Evolutionary conservation across 2,797 vertebrate genomes (phyloP), one percentile per base, ranked within the genome.

Genomic region (Phaenicophaeus curvirostris): DNA sequence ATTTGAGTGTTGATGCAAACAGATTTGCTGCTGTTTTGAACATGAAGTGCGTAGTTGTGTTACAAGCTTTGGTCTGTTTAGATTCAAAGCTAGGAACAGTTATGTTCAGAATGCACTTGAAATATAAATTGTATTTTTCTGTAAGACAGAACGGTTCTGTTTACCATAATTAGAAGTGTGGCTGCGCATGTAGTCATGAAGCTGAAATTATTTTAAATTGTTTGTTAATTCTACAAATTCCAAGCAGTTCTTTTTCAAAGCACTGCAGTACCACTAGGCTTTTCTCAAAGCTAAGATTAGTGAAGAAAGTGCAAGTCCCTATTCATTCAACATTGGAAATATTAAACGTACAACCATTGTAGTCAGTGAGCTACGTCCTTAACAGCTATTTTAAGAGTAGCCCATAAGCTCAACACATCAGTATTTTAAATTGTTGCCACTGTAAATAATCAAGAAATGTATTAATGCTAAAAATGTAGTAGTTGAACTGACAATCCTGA

Each of bases 1-100:
- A 15, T 92, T 87, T 90, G 37, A 55, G 54, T 54, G 37, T n/a
- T 61, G 51, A 58, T 63, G 41, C 66, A 91, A 83, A 89, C 10
- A 12, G 57, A 80, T 89, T 77, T 89, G n/a, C 76, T 88, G 62
- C 89, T 96, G 73, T 46, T 95, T 89, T 96, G 76, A 91, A 94
- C 35, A 28, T 67, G 87, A 41, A 77, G 55, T 28, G 0, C 4
- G 1, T 59, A 76, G 54, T 4, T 83, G 59, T 65, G 48, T 91
- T 90, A 24, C 28, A 78, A 93, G 63, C 50, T 80, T 89, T 50
- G 80, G 21, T 95, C 69, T 95, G 46, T 88, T 61, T 73, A 79
- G 84, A 33, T 93, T 72, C 75, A 91, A 80, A 48, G 85, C 69
- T 67, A 81, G 17, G 63, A 51, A 31, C 68, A 37, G 55, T 83